Evolutionary conservation across 2,797 vertebrate genomes (phyloP).

Genomic region (Lycodopsis pacificus): DNA sequence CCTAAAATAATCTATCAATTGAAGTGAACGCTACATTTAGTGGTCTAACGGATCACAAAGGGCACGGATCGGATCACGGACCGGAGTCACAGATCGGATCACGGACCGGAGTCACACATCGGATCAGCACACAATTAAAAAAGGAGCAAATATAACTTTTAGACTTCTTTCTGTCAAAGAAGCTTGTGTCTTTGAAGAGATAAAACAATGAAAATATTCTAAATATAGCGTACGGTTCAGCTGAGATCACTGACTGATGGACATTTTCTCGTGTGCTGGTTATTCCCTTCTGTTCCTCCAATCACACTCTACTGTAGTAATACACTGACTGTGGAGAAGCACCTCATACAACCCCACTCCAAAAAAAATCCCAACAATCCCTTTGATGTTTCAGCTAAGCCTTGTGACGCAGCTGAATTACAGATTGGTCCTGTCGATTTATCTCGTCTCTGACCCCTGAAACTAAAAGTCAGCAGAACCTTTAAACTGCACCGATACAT

Average conservation of each 20-base stretch:
- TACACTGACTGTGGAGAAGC: neutral
- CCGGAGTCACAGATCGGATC: too few relatives aligned
- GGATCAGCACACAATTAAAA: neutral
- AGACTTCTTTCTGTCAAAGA: too few relatives aligned
- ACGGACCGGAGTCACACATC: neutral
- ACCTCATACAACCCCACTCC: neutral
- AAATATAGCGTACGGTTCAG: neutral
- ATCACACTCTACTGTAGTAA: too few relatives aligned
- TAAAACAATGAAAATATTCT: neutral
- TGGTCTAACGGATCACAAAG: neutral
- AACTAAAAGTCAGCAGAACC: conserved; percentile 37
- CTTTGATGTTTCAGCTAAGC: conserved; percentile 11
- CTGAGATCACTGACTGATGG: neutral
- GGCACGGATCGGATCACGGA: neutral
- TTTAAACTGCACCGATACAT: conserved; percentile 27
- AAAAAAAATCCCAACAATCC: neutral
- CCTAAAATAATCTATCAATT: too few relatives aligned
- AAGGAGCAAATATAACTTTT: neutral
- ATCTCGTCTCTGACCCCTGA: conserved; percentile 12
- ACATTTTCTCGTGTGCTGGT: neutral
- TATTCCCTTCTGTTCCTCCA: neutral
- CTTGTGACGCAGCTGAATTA: conserved; percentile 4
- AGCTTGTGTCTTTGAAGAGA: neutral
- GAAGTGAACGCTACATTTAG: too few relatives aligned
- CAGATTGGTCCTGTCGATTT: conserved; percentile 32